A percentile compares a stretch with the other conserved stretches of the same genome.
These are phyloP conservation scores for Drosophila cognata DNA, from an alignment of 2,888 invertebrate species.

Conservation along the genomic window DNA sequence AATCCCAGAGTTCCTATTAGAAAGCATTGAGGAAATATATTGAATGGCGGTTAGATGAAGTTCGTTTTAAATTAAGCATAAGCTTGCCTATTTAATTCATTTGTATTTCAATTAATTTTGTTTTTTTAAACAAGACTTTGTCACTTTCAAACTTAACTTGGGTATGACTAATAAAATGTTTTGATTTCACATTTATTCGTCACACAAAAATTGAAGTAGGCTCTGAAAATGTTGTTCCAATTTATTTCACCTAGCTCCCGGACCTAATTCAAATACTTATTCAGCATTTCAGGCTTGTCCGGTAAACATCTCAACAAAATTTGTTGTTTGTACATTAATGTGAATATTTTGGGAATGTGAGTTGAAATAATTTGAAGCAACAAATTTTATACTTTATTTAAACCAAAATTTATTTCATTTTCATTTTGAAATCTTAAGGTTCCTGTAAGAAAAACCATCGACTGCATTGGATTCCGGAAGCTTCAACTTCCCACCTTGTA, in stretches of 20 bases:
- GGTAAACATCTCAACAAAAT: slow-evolving; percentile 6
- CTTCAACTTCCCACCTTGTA: background rate
- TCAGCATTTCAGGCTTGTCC: slow-evolving; percentile 3
- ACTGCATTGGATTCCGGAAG: background rate
- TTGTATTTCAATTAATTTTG: no score
- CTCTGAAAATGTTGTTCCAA: background rate
- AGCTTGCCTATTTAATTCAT: no score
- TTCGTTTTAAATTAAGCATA: no score
- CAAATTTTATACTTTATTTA: no score
- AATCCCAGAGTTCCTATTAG: background rate
- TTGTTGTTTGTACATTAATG: slow-evolving; percentile 19
- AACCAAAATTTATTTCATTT: no score
- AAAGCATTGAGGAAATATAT: background rate
- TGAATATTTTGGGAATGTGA: slow-evolving; percentile 25
- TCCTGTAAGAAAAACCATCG: background rate
- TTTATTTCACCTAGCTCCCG: no score
- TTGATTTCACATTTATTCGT: no score
- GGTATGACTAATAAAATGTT: background rate
- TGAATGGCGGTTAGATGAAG: background rate
- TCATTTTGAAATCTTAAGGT: no score
- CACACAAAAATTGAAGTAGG: background rate
- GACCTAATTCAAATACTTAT: background rate
- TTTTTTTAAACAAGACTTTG: background rate
- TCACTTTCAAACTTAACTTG: background rate
- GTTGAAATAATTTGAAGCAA: background rate